Percentiles rank a stretch among this genome's conserved stretches.
Conservation (phyloP, 2,888 invertebrate species). For the Drosophila robusta region DNA sequence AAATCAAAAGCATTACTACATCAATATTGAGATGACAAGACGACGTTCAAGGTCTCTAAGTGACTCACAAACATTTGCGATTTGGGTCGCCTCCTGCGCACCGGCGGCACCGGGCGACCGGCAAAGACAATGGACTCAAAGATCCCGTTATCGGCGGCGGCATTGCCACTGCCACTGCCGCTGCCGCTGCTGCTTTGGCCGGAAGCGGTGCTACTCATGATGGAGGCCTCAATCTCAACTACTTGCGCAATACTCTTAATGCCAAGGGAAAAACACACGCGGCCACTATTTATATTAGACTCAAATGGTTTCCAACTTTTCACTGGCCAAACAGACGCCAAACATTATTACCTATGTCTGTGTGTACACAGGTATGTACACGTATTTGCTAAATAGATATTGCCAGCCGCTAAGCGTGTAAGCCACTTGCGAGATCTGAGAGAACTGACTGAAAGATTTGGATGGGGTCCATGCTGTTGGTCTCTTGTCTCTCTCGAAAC, state of each 20-base stretch:
- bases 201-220: conserved; percentile 81
- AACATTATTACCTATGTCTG: conserved; percentile 61
- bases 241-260: conserved; percentile 65
- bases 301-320: conserved; percentile 56
- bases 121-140: conserved; percentile 70
- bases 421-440: conserved; percentile 39
- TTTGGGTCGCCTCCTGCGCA: conserved; percentile 83
- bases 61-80: conserved; percentile 80
- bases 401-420: conserved; percentile 34
- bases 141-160: conserved; percentile 49
- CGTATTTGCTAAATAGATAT: conserved; percentile 27
- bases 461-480: neutral
- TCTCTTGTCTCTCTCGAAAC: conserved; percentile 30
- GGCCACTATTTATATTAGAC: conserved; percentile 40
- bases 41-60: conserved; percentile 48
- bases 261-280: conserved; percentile 28
- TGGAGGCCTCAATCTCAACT: conserved; percentile 12
- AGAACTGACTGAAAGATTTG: conserved; percentile 46
- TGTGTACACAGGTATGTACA: too few relatives aligned
- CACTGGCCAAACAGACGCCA: conserved; percentile 69
- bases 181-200: conserved; percentile 79
- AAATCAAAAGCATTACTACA: conserved; percentile 41
- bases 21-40: conserved; percentile 30
- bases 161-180: conserved; percentile 52
- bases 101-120: conserved; percentile 82